Evolutionary conservation across 2,797 vertebrate genomes (phyloP).

Genomic region (Lutjanus campechanus): DNA sequence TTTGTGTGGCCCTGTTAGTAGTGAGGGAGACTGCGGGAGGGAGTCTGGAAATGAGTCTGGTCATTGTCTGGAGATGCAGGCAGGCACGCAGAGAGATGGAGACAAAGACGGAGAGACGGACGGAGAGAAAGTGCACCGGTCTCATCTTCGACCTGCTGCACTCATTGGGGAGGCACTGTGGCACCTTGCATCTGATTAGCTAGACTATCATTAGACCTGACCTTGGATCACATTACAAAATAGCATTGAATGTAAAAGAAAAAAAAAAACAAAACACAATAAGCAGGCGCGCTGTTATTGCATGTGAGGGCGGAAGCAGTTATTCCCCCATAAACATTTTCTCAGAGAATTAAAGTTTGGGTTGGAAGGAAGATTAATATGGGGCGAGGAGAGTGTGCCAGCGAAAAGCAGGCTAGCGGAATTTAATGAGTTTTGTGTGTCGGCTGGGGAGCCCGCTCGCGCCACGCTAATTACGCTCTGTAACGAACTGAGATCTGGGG

Average conservation of each 20-base stretch:
- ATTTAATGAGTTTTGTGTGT: constrained; percentile 85
- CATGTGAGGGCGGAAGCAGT: constrained; percentile 60
- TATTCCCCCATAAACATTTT: constrained; percentile 79
- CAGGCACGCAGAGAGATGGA: constrained; percentile 32
- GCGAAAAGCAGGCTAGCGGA: constrained; percentile 76
- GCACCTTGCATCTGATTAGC: constrained; percentile 77
- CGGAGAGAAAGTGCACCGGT: constrained; percentile 38
- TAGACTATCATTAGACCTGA: constrained; percentile 73
- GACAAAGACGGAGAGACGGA: constrained; percentile 39
- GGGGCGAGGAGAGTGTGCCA: constrained; percentile 70
- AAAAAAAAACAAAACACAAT: constrained; percentile 29
- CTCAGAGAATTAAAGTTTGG: constrained; percentile 79
- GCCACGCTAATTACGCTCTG: constrained; percentile 81
- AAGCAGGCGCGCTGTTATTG: constrained; percentile 57
- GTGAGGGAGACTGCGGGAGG: constrained; percentile 59
- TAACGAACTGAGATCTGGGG: constrained; percentile 80
- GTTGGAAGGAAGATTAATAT: constrained; percentile 80
- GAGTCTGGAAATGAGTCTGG: constrained; percentile 74
- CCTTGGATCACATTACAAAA: constrained; percentile 69
- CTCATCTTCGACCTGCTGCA: constrained; percentile 66
- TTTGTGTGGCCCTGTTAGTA: constrained; percentile 81
- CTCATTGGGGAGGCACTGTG: constrained; percentile 57
- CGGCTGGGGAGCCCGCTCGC: constrained; percentile 76
- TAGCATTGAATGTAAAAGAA: constrained; percentile 36
- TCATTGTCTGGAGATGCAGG: constrained; percentile 76